Evolutionary conservation across 2,797 vertebrate genomes (phyloP), one percentile per base, ranked within the genome.

Genomic region (Fistularia tabacaria): DNA sequence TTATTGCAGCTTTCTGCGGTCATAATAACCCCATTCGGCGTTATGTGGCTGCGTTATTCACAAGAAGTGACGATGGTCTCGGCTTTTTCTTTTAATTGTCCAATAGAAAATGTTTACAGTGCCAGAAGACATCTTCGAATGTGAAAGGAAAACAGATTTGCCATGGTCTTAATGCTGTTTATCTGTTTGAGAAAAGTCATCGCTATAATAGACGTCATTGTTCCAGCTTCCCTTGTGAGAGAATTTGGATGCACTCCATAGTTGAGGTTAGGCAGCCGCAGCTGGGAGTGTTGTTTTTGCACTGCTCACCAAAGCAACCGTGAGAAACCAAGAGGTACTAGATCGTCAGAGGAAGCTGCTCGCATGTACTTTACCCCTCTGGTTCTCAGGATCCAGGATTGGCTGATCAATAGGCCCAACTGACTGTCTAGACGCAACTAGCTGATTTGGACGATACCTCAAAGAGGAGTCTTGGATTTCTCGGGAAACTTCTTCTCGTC

Each of bases 401-500:
- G 66, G 67, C 64, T 55, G 71, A 77, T 78, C 73, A 76, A 62
- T 74, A 48, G 46, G 64, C 66, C 77, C 71, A 51, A 77, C 74
- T 66, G 66, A 63, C 48, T 62, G 59, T 84, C 79, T 71, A 81
- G 75, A 82, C 81, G 78, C 65, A 45, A 64, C 57, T 14, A 36
- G 67, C 78, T 38, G 59, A 71, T 72, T 81, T 85, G 85, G 84
- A 76, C 76, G 36, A 0, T 49, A 84, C 81, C 79, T 88, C 86
- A 85, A 86, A 87, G 80, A 65, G 55, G 36, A 73, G 63, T 65
- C 69, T 87, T 76, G 60, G 54, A 76, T 87, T 85, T 83, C 88
- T 77, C 86, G 77, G 80, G 81, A 84, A 88, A 85, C 74, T 74
- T 85, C 69, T 76, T 67, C 68, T 60, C 51, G 78, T 63, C 61